Percentiles rank a stretch among this genome's conserved stretches.
Evolutionary conservation across 2,113 vertebrate genomes (phyloP).

Genomic region (Ranitomeya imitator): DNA sequence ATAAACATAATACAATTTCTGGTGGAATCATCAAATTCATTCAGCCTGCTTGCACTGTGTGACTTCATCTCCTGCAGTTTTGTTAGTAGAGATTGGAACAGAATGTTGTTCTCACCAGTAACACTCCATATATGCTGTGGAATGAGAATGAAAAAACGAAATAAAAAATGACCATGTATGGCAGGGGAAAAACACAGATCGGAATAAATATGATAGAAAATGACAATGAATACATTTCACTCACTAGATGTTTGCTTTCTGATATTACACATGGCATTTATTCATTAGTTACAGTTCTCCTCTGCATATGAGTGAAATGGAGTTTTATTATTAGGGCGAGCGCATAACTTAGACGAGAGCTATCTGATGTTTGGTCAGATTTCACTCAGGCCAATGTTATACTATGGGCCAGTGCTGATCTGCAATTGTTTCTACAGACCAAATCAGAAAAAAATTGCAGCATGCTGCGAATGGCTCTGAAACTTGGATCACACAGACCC

Average conservation of each 20-base stretch:
- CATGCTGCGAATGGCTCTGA: too few relatives aligned
- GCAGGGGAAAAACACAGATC: neutral
- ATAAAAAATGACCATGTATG: neutral
- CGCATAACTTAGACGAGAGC: too few relatives aligned
- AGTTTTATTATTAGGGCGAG: too few relatives aligned
- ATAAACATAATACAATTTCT: slow-evolving; percentile 25
- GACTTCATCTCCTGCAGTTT: slow-evolving; percentile 29
- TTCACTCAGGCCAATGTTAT: too few relatives aligned
- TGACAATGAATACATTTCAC: neutral
- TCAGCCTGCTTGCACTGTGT: slow-evolving; percentile 18
- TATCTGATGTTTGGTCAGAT: too few relatives aligned
- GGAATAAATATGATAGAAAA: neutral
- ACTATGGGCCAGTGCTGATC: too few relatives aligned
- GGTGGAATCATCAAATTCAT: slow-evolving; percentile 11
- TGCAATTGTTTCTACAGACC: too few relatives aligned
- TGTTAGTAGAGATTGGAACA: slow-evolving; percentile 13
- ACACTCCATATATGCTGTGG: neutral
- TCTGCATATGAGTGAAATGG: neutral
- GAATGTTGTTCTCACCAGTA: slow-evolving; percentile 7
- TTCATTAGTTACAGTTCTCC: neutral
- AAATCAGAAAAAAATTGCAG: too few relatives aligned
- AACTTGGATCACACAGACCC: too few relatives aligned
- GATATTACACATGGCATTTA: neutral
- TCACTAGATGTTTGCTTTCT: neutral
- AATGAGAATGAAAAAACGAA: neutral